Evolutionary conservation across 1,140 invertebrate species (phyloP).

Genomic region (Bombus superbus): DNA sequence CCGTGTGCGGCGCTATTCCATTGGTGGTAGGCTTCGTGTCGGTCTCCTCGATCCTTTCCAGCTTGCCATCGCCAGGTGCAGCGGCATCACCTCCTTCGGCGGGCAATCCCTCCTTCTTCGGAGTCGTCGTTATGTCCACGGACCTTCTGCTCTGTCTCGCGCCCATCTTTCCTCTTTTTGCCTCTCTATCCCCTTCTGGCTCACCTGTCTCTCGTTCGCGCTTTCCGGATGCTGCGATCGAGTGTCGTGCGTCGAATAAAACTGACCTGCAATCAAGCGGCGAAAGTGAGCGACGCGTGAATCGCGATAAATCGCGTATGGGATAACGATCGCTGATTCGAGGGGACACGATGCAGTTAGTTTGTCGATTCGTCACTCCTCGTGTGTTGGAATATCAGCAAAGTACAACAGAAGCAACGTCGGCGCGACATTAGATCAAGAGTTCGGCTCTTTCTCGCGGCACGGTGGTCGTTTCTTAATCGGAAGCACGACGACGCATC

Average conservation of each 20-base stretch:
- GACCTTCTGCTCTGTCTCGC: conserved; percentile 92
- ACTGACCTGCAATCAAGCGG: conserved; percentile 53
- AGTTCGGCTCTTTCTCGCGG: neutral
- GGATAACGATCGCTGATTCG: neutral
- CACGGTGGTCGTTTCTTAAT: neutral
- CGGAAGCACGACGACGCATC: neutral
- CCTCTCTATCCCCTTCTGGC: conserved; percentile 56
- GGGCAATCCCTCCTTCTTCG: conserved; percentile 86
- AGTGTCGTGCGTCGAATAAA: conserved; percentile 45
- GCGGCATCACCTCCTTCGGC: conserved; percentile 85
- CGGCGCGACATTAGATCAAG: neutral
- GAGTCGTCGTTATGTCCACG: conserved; percentile 91
- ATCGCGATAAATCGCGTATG: neutral
- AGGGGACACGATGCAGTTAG: no score
- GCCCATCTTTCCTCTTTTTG: conserved; percentile 86
- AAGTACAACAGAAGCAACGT: neutral
- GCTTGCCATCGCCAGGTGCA: conserved; percentile 85
- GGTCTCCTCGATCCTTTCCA: conserved; percentile 88
- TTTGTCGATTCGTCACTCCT: neutral
- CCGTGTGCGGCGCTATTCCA: conserved; percentile 87
- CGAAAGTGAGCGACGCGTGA: neutral
- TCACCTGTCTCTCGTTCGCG: conserved; percentile 42
- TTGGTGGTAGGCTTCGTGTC: conserved; percentile 88
- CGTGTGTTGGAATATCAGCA: no score
- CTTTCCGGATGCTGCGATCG: conserved; percentile 44